These are phyloP conservation scores for Elgaria multicarinata DNA, from an alignment of 2,113 vertebrate genomes.

Conservation along the genomic window DNA sequence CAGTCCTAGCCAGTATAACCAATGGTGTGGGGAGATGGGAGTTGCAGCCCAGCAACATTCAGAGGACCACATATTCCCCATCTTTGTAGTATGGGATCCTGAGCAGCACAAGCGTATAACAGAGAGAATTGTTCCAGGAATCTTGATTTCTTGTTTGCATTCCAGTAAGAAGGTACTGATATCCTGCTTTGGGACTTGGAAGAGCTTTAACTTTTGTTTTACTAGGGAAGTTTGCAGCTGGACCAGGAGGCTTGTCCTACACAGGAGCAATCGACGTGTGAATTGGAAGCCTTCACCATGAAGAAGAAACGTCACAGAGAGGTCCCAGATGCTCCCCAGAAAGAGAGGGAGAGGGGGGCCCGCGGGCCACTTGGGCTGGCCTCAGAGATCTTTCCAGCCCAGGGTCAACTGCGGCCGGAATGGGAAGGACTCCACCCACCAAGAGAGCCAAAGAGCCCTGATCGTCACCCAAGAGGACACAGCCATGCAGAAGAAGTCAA, in stretches of 20 bases:
- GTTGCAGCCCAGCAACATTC: background rate
- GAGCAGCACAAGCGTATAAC: too few relatives aligned
- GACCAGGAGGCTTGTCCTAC: background rate
- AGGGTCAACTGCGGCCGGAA: background rate
- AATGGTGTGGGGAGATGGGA: too few relatives aligned
- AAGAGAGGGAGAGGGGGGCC: background rate
- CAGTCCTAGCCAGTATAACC: background rate
- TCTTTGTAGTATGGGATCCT: background rate
- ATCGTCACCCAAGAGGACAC: background rate
- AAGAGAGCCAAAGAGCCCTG: background rate
- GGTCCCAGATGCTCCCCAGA: background rate
- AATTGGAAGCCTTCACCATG: background rate
- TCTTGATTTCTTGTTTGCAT: background rate
- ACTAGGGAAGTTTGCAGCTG: background rate
- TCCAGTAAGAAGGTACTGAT: background rate
- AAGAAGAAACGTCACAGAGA: background rate
- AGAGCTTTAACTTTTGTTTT: background rate
- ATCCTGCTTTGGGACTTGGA: background rate
- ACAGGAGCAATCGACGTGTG: background rate
- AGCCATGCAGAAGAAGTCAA: background rate
- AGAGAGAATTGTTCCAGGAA: background rate
- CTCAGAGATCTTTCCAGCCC: background rate
- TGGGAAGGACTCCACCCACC: background rate
- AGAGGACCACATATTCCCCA: background rate
- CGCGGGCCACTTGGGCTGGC: too few relatives aligned